Conservation (phyloP, 2,888 invertebrate species). For the Dicranocentrus wangi region DNA sequence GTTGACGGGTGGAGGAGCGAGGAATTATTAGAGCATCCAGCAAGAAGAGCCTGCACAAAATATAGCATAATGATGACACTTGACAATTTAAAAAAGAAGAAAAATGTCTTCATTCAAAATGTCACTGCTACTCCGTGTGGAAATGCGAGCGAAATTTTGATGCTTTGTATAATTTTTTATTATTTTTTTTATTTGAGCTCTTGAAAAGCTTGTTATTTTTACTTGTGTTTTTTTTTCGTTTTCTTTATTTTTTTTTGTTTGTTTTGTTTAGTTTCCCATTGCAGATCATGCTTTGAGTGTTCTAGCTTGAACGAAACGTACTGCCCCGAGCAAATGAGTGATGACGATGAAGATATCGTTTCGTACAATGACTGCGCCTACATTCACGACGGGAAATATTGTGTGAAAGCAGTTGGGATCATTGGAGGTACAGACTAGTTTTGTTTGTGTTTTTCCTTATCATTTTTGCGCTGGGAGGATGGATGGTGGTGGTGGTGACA, state of each 20-base stretch:
- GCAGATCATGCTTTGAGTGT: conserved; percentile 68
- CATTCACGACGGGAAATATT: conserved; percentile 74
- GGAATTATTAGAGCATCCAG: not conserved
- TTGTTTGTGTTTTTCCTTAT: not conserved
- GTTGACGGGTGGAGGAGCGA: not conserved
- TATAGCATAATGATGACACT: not conserved
- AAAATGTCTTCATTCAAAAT: not conserved
- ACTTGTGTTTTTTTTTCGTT: not conserved
- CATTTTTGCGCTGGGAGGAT: not conserved
- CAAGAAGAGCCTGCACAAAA: not conserved
- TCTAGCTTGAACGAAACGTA: conserved; percentile 70
- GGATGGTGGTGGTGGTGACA: not conserved
- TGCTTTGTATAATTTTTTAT: not conserved
- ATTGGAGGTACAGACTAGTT: conserved; percentile 82
- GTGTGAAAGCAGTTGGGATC: conserved; percentile 76
- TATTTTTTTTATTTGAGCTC: no score
- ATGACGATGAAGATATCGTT: conserved; percentile 69
- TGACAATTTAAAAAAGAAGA: not conserved
- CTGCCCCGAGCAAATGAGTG: conserved; percentile 70
- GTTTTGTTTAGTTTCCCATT: conserved; percentile 44
- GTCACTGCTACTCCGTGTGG: not conserved
- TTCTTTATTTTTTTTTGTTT: conserved; percentile 13
- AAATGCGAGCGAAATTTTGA: not conserved
- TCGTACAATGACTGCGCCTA: conserved; percentile 61
- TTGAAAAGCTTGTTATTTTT: not conserved